phyloP scores from a whole-genome alignment of 2,113 vertebrate species.

The Seriola aureovittata region DNA sequence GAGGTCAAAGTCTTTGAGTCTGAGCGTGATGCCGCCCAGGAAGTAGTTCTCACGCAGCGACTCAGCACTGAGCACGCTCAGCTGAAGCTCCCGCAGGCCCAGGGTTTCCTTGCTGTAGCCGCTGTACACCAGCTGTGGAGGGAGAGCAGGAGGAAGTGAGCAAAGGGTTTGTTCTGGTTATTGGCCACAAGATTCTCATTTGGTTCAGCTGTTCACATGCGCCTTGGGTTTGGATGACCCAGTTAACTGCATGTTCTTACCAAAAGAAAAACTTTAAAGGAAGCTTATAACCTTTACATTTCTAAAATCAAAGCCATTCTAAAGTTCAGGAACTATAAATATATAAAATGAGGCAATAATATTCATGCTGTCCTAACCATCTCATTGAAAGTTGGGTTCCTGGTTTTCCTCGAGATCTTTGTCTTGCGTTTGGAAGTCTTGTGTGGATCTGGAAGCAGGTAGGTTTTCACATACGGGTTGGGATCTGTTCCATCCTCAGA shows the following conservation, averaged over 20 bases:
- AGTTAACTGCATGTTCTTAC: not conserved
- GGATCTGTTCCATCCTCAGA: conserved; percentile 96
- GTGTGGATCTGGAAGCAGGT: conserved; percentile 94
- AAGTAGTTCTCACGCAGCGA: conserved; percentile 97
- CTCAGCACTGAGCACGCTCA: conserved; percentile 97
- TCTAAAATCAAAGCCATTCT: not conserved
- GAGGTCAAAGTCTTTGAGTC: conserved; percentile 96
- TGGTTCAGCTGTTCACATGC: not conserved
- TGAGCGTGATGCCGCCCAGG: conserved; percentile 93
- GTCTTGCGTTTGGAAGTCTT: conserved; percentile 99
- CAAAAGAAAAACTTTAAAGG: not conserved
- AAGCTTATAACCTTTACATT: not conserved
- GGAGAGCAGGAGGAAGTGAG: conserved; percentile 18
- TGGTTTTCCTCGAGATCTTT: conserved; percentile 95
- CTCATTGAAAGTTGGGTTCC: conserved; percentile 99
- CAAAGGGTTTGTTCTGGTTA: not conserved
- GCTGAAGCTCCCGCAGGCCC: conserved; percentile 92
- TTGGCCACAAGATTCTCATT: not conserved
- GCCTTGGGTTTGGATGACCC: not conserved
- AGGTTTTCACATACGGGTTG: conserved; percentile 99
- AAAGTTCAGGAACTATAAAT: not conserved
- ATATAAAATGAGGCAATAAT: not conserved
- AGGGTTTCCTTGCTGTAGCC: conserved; percentile 94
- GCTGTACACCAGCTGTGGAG: conserved; percentile 93
- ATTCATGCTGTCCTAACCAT: conserved; percentile 87